Base-by-base conservation (phyloP, 1,140 invertebrate genomes). In the Octopus bimaculoides region DNA sequence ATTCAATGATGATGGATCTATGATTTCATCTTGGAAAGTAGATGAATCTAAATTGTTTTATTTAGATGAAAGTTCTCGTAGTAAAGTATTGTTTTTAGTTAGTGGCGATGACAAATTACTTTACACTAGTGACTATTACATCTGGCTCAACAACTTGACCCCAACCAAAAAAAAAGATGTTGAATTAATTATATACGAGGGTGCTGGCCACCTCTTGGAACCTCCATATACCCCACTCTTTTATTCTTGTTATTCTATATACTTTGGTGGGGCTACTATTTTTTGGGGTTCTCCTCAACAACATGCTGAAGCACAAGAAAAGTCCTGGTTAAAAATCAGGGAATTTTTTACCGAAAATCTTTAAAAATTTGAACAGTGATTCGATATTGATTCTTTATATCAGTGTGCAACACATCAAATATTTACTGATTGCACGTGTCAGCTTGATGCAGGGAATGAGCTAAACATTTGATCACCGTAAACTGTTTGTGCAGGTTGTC, bases 151-250 rank as follows among this genome's bases (percentile, higher is more conserved):
- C 5, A 6, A 20, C 14, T 5, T n/a, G 0, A 14, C 66, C 4
- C 8, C 14, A 0, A 4, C 66, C 0, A 69, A 69, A 17, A 14
- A 17, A 69, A 6, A 4, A 4, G 66, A 69, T 69, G 26, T 69
- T 10, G 66, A 69, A 69, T 69, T 69, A 69, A 20, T 69, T 69
- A 17, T 14, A 41, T 87, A 86, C 76, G 81, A 82, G 52, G 81
- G 81, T 6, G 84, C 84, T n/a, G 86, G 86, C 0, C 86, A 87
- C 77, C 69, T 85, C n/a, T 78, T 87, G 78, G 85, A 87, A 61
- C 84, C 86, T 52, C 84, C 85, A 2, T 85, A 85, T 78, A 69
- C 81, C 6, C 85, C 85, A 1, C n/a, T n/a, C n/a, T n/a, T n/a
- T n/a, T n/a, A n/a, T n/a, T n/a, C n/a, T 66, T 82, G n/a, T 82